Base-by-base conservation (phyloP, 2,888 invertebrate species). In the Ceraclea dissimilis region DNA sequence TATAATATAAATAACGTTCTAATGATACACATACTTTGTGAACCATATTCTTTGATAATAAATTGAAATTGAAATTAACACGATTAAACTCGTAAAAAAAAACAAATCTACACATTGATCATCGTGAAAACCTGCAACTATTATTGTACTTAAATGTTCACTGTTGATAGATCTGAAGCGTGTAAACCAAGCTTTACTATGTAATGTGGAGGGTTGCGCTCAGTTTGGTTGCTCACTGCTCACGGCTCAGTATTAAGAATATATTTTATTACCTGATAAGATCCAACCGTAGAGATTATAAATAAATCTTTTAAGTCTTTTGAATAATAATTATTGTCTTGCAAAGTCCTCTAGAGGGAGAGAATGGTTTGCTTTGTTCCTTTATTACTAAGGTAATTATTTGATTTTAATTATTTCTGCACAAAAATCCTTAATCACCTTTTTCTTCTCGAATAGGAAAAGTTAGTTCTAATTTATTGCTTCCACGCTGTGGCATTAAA, bases 181-280 rank as follows among this genome's bases (percentile, higher is more conserved):
- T 26, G 19, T 47, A 47, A 47, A 11, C 44, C 44, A 44, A 11
- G 11, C 44, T 34, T 16, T 11, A 18, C 17, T 11, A 4, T 11
- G 5, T 17, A 44, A 6, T 17, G 16, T 18, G 18, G 17, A 44
- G 18, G 16, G 18, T 6, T 44, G 18, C 17, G 16, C 44, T 44
- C 44, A 10, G 26, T 26, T 26, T 26, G 55, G 62, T 54, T 54
- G 56, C 59, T n/a, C n/a, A n/a, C n/a, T n/a, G n/a, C n/a, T n/a
- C n/a, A n/a, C n/a, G n/a, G n/a, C n/a, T 49, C 60, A 51, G 58
- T 52, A 62, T 62, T 62, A 62, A 62, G 60, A 62, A 60, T 62
- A 60, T 62, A 62, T 62, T 62, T 62, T 62, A 62, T 62, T 62
- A 62, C 62, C 60, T 60, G 62, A 62, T 62, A 62, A 62, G 62